Evolutionary conservation across 2,888 invertebrate species (phyloP).

Genomic region (Thymelicus lineola): DNA sequence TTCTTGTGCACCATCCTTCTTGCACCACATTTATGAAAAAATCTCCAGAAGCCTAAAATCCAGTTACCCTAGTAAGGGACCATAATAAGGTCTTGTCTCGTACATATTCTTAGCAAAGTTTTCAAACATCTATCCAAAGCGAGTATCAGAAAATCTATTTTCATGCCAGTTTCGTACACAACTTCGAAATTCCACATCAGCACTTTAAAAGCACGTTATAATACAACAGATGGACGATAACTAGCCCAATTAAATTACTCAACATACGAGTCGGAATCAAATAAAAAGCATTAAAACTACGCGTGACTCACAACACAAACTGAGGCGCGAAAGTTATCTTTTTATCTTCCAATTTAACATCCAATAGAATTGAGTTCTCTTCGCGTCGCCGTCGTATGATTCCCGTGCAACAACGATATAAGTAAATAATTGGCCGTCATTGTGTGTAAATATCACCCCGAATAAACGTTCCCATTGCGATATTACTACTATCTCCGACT

Average conservation of each 20-base stretch:
- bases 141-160: not conserved
- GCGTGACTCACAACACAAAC: conserved; percentile 65
- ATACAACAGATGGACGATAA: not conserved
- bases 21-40: too few relatives aligned
- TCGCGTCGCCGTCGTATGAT: conserved; percentile 27
- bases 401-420: conserved; percentile 25
- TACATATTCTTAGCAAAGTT: not conserved
- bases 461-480: conserved; percentile 33
- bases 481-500: not conserved
- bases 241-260: conserved; percentile 19
- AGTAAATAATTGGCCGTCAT: conserved; percentile 31
- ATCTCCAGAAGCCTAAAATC: too few relatives aligned
- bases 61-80: too few relatives aligned
- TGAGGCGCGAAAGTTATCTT: conserved; percentile 59
- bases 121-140: not conserved
- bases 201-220: not conserved
- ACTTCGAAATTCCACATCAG: not conserved
- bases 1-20: too few relatives aligned
- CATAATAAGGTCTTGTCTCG: too few relatives aligned
- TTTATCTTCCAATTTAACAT: conserved; percentile 69
- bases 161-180: not conserved
- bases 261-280: conserved; percentile 36
- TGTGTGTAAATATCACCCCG: conserved; percentile 34
- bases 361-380: conserved; percentile 57
- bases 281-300: conserved; percentile 46